A percentile compares a stretch with the other conserved stretches of the same genome.
Conservation (phyloP, 2,113 vertebrate genomes). For the Labeo rohita region DNA sequence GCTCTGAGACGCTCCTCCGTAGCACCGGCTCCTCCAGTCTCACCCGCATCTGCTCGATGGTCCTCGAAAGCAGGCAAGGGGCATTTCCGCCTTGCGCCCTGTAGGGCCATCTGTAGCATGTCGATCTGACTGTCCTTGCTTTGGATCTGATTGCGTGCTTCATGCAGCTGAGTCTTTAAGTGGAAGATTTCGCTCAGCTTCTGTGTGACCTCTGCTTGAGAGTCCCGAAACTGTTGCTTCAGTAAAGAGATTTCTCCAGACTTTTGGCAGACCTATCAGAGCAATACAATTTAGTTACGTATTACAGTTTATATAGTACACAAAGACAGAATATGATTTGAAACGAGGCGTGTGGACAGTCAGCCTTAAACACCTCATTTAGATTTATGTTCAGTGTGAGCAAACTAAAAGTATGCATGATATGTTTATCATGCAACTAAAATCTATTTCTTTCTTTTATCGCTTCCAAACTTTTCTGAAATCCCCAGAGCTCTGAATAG, state of each 20-base stretch:
- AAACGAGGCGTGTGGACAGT: neutral
- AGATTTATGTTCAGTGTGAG: neutral
- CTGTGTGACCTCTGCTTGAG: conserved; percentile 92
- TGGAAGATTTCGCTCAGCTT: conserved; percentile 94
- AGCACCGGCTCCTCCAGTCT: conserved; percentile 58
- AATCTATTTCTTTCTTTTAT: neutral
- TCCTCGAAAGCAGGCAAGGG: conserved; percentile 68
- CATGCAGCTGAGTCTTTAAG: conserved; percentile 91
- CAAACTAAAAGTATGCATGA: neutral
- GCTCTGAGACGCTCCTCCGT: conserved; percentile 87
- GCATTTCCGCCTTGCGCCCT: conserved; percentile 65
- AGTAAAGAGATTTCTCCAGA: conserved; percentile 92
- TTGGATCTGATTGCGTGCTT: conserved; percentile 81
- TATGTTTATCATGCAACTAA: neutral
- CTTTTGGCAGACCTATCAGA: conserved; percentile 91
- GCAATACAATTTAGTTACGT: neutral
- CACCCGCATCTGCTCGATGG: conserved; percentile 64
- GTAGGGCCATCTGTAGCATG: conserved; percentile 80
- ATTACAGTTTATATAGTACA: neutral
- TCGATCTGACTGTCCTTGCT: conserved; percentile 84
- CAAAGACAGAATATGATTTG: neutral
- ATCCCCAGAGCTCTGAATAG: neutral
- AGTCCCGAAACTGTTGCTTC: conserved; percentile 94
- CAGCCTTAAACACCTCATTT: neutral
- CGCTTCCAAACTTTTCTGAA: neutral